Base-by-base conservation (phyloP, 2,888 invertebrate genomes). In the Drosophila demipolita region DNA sequence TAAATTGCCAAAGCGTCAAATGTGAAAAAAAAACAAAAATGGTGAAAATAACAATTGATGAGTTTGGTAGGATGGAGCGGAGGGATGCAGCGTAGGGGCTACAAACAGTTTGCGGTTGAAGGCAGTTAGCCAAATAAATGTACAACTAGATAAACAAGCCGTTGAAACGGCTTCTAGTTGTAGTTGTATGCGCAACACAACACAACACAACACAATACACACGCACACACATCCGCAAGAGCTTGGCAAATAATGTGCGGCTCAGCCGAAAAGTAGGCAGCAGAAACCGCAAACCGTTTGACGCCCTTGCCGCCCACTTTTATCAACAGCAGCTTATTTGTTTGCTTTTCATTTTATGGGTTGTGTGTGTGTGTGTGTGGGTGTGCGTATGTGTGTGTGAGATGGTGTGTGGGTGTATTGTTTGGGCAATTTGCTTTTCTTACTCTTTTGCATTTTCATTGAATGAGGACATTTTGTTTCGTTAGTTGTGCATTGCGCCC, bases 121-220 rank as follows among this genome's bases (percentile, higher is more conserved):
- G 89, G 89, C 87, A 83, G 89, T 83, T 87, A 81, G 89, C 89
- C 81, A 84, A 84, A 84, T 84, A 87, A 89, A 85, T 85, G 84
- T 87, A 83, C 81, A 87, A 81, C 87, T 71, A 87, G 81, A 89
- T 76, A 83, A 89, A 89, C 84, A 89, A 88, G 74, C 73, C 70
- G 89, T 75, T 76, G 61, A 84, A 86, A 83, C 65, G 76, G 67
- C 71, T 71, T 71, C 67, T 64, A 80, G 77, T 72, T 66, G 64
- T 62, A 64, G 74, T 54, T 15, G 32, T 64, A 58, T 36, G 50
- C 49, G 60, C 23, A 45, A 58, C 55, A 67, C 50, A 66, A 66
- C 20, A 23, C 20, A 45, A 42, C 26, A 29, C 58, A 61, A 15
- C 26, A 36, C 20, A 40, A 48, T 17, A 29, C n/a, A 40, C 57